Percentiles rank a stretch among this genome's conserved stretches.
These are phyloP conservation scores for Rachycentron canadum DNA, from an alignment of 2,797 vertebrate genomes.

Conservation along the genomic window DNA sequence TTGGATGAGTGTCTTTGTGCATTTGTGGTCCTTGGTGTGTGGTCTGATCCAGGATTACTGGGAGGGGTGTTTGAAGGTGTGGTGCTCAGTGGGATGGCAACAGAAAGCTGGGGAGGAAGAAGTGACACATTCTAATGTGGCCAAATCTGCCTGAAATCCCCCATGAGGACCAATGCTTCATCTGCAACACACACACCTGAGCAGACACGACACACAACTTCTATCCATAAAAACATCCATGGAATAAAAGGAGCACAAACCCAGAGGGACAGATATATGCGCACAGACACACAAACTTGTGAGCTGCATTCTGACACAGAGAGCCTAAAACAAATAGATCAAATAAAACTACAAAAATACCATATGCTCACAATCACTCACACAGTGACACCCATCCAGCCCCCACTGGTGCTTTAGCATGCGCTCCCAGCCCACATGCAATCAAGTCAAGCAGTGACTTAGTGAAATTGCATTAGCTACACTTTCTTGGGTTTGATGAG, in stretches of 20 bases:
- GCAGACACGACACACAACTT: conserved; percentile 28
- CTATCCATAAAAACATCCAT: conserved; percentile 18
- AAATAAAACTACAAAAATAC: conserved; percentile 31
- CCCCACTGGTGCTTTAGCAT: conserved; percentile 65
- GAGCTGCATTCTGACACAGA: conserved; percentile 5
- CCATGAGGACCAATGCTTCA: conserved; percentile 57
- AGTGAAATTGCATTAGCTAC: conserved; percentile 91
- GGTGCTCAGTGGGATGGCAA: conserved; percentile 62
- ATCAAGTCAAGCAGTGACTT: conserved; percentile 89
- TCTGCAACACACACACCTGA: conserved; percentile 41
- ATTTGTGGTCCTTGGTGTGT: conserved; percentile 64
- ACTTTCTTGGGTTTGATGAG: conserved; percentile 88
- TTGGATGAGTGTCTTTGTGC: conserved; percentile 45
- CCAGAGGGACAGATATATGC: conserved; percentile 13
- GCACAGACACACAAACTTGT: conserved; percentile 3
- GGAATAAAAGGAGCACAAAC: conserved; percentile 13
- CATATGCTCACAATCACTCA: conserved; percentile 48
- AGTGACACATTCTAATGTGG: conserved; percentile 77
- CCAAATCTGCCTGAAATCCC: conserved; percentile 80
- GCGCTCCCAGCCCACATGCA: conserved; percentile 82
- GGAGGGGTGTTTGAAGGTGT: conserved; percentile 62
- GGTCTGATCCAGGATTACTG: conserved; percentile 84
- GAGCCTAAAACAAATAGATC: conserved; percentile 34
- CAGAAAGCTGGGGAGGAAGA: conserved; percentile 68
- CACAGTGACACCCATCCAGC: conserved; percentile 65